Evolutionary conservation across 2,113 vertebrate species (phyloP).

Genomic region (Cyprinodon tularosa): DNA sequence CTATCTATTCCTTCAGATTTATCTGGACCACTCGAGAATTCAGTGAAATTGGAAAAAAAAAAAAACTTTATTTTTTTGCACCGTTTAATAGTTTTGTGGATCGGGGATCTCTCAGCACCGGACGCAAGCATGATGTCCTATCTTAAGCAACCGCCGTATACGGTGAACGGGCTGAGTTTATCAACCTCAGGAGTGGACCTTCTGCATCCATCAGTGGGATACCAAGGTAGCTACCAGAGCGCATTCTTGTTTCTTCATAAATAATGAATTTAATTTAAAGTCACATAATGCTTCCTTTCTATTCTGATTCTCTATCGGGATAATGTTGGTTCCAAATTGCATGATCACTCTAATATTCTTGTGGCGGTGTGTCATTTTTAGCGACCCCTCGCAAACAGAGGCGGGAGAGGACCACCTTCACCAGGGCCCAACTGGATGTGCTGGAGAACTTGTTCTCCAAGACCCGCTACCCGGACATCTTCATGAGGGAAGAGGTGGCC

Average conservation of each 20-base stretch:
- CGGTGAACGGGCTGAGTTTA: constrained; percentile 97
- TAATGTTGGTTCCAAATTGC: not conserved
- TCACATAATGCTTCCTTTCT: too few species aligned
- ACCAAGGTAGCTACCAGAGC: constrained; percentile 89
- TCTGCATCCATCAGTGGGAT: constrained; percentile 97
- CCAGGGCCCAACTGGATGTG: constrained; percentile 93
- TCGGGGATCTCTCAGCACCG: constrained; percentile 60
- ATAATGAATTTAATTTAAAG: too few species aligned
- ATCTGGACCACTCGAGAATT: constrained; percentile 10
- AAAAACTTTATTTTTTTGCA: constrained; percentile 37
- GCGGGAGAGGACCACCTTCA: constrained; percentile 96
- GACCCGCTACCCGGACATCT: constrained; percentile 98
- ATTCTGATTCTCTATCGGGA: not conserved
- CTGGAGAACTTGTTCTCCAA: constrained; percentile 95
- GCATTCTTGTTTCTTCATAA: not conserved
- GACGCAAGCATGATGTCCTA: constrained; percentile 99
- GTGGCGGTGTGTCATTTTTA: constrained; percentile 58
- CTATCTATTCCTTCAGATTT: constrained; percentile 23
- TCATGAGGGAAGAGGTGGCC: constrained; percentile 98
- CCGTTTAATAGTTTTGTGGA: constrained; percentile 26
- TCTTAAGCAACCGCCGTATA: constrained; percentile 98
- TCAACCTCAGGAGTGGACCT: constrained; percentile 97
- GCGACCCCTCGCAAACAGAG: constrained; percentile 94
- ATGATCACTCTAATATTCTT: not conserved
- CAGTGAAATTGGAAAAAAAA: constrained; percentile 27